Base-by-base conservation (phyloP, 1,140 invertebrate genomes). In the Lordiphosa collinella region DNA sequence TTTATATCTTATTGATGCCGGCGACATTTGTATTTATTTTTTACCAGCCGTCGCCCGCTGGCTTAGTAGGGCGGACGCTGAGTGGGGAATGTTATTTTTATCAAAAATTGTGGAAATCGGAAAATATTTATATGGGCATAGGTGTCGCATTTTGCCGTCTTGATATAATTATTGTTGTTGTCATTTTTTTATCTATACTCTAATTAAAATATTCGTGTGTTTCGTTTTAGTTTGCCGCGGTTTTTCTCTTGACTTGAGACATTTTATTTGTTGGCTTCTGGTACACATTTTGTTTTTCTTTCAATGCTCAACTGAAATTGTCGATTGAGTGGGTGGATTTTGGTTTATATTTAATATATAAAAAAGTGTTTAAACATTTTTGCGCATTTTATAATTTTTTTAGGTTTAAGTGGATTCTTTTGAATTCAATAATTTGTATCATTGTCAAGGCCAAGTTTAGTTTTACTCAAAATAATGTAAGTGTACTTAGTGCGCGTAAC, bases 21-120 rank as follows among this genome's bases (percentile, higher is more conserved):
- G 78, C 79, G 78, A 84, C 78, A 85, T 84, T 85, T 85, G 72
- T 73, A 73, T 85, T 84, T 84, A 84, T 84, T 84, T 84, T n/a
- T 84, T 84, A 84, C 55, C 78, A 59, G 35, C 43, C 25, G 13
- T 22, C 18, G 4, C 18, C n/a, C 44, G 25, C 12, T 47, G 9
- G 52, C 38, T 46, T 40, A 22, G 18, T 22, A 22, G 18, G 18
- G 18, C 22, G 29, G 40, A n/a, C n/a, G n/a, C 37, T 44, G 71
- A 41, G 66, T 84, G 72, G n/a, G n/a, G 72, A 84, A 82, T 78
- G 80, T 84, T 84, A 84, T 84, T 84, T 84, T 73, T 84, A 82
- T 84, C 63, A 49, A 74, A 69, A 66, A 80, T 80, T 80, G 56
- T 80, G 59, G 63, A 85, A 84, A 78, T 64, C 68, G 64, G 25